phyloP scores from a whole-genome alignment of 2,113 vertebrate genomes.

The Ciconia stormi region DNA sequence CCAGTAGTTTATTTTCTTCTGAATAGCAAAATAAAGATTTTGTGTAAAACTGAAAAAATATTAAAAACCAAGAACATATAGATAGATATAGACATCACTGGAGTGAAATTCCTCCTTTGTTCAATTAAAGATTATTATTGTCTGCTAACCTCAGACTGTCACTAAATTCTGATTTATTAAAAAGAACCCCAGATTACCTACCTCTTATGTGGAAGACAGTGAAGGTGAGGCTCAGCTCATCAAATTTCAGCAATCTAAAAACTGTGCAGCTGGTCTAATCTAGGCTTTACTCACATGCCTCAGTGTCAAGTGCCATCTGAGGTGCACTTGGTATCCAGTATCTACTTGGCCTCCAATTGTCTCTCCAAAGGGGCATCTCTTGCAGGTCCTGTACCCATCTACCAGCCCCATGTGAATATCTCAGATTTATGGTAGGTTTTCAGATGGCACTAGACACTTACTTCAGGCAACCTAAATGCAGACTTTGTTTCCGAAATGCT shows the following conservation, averaged over 20 bases:
- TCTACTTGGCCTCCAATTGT: rapidly evolving
- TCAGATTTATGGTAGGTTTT: not conserved
- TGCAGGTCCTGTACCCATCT: not conserved
- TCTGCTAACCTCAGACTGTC: not conserved
- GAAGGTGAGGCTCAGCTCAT: not conserved
- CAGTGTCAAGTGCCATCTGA: not conserved
- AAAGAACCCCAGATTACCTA: not conserved
- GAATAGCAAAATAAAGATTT: not conserved
- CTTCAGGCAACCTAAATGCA: not conserved
- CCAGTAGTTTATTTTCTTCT: not conserved
- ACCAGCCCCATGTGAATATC: not conserved
- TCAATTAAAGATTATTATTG: not conserved
- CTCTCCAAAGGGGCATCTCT: not conserved
- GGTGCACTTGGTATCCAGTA: not conserved
- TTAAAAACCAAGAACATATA: not conserved
- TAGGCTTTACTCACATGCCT: not conserved
- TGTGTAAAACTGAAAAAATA: not conserved
- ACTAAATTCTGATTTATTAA: not conserved
- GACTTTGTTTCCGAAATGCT: not conserved
- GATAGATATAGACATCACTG: not conserved
- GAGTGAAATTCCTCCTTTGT: not conserved
- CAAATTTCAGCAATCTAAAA: not conserved
- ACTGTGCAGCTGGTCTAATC: not conserved
- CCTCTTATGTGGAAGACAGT: not conserved
- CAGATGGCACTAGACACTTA: not conserved